Conservation (phyloP, 2,113 vertebrate genomes). For the Halichoeres trimaculatus region DNA sequence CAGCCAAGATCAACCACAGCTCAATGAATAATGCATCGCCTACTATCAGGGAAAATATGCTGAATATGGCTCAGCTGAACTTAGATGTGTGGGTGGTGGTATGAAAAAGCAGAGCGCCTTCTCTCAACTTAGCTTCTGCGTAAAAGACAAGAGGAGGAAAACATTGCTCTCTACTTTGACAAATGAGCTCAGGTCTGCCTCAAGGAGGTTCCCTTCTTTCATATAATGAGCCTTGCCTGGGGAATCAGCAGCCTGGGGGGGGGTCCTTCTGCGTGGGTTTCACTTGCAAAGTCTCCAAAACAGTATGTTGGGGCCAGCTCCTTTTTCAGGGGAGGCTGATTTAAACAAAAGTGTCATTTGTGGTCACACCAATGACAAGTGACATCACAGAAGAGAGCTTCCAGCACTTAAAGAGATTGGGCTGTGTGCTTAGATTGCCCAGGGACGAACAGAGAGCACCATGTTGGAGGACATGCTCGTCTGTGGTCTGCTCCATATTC, state of each 20-base stretch:
- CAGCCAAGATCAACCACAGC: conserved; percentile 56
- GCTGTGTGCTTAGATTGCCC: conserved; percentile 39
- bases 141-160: conserved; percentile 39
- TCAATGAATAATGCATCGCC: conserved; percentile 74
- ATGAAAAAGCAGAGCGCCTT: conserved; percentile 31
- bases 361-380: conserved; percentile 78
- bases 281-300: conserved; percentile 6
- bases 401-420: conserved; percentile 79
- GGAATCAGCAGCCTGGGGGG: conserved; percentile 15
- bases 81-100: conserved; percentile 38
- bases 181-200: conserved; percentile 60
- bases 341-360: conserved; percentile 69
- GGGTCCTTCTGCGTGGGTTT: conserved; percentile 1
- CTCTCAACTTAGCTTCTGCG: conserved; percentile 29
- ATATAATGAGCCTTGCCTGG: conserved; percentile 35
- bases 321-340: conserved; percentile 46
- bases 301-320: not conserved
- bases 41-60: conserved; percentile 63
- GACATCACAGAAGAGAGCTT: conserved; percentile 60
- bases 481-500: conserved; percentile 71
- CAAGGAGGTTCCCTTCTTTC: conserved; percentile 42
- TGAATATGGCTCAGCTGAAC: conserved; percentile 54
- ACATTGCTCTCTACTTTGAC: conserved; percentile 46
- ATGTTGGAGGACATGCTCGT: conserved; percentile 67
- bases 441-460: conserved; percentile 44